Base-by-base conservation (phyloP, 2,113 vertebrate species). In the Prionailurus viverrinus region DNA sequence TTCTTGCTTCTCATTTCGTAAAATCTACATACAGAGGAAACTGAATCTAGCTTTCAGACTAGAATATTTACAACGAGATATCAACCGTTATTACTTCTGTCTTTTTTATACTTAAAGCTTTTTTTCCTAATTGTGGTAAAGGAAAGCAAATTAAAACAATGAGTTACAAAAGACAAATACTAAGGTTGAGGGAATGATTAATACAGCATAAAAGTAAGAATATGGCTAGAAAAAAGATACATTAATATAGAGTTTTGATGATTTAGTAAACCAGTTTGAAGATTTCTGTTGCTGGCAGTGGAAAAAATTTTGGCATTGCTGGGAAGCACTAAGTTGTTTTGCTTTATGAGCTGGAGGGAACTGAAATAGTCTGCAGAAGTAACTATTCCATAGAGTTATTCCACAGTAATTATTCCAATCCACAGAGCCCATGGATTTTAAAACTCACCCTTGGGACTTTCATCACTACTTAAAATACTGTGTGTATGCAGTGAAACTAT, bases 271-370 rank as follows among this genome's bases (percentile, higher is more conserved):
- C 93, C 74, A 36, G 73, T 83, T 84, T 91, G 83, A 97, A 93
- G 53, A 97, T 97, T 97, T 93, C 94, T 94, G 41, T 73, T 91
- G 82, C 85, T 97, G 95, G 58, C 36, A 19, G 63, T 95, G 78
- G 63, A 98, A 98, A 98, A 63, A 95, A 98, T 96, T 92, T 97
- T 97, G 97, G 73, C 73, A 96, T 96, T 97, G 94, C 68, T 97
- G 80, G 80, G 78, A 94, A 97, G 61, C 87, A 98, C 61, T 16
- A 58, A 80, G 39, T 61, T 86, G 78, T 97, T 98, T 98, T 97
- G 74, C 81, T 31, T 97, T 98, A 97, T 97, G 94, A 94, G 45
- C 74, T 97, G 0, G 0, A 97, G 84, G 89, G 65, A 98, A 98
- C 14, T 63, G 68, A 92, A 91, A 94, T 88, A 68, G 89, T 41